Evolutionary conservation across 2,888 invertebrate species (phyloP), one percentile per base, ranked within the genome.

Genomic region (Gandaritis pyraliata): DNA sequence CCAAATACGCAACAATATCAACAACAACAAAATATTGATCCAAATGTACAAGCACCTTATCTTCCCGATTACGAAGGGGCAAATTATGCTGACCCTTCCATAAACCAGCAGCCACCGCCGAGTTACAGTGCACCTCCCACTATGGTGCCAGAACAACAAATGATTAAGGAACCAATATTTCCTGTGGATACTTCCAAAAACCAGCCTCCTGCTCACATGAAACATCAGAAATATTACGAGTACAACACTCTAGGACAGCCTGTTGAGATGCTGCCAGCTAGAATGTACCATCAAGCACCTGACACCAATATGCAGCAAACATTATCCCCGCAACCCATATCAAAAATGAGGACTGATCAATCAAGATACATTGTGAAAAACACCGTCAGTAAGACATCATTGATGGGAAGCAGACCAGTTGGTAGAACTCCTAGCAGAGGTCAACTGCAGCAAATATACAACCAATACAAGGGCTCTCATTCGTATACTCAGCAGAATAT

Each of bases 231-330:
- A 29, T 67, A 68, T 65, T 77, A 71, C 30, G 71, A 81, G 7
- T 89, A 82, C 61, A 90, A 91, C 58, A 88, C 89, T n/a, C 75
- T 91, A 38, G 91, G 90, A 2, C 90, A 90, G 65, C 88, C 88
- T 23, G 73, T 90, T 29, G 78, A 89, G 67, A 73, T 83, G 71
- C n/a, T 85, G n/a, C 81, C 87, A 15, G 80, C 81, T 1, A 73
- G 72, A 41, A 55, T 75, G 43, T 90, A 79, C 61, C 80, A 77
- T 23, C 64, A 65, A 16, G 66, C 71, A n/a, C 64, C 62, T 12
- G 76, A 76, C 56, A 77, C 81, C 13, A 64, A 58, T 41, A 66
- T 83, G 16, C 90, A 87, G 0, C 89, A 89, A 73, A 87, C 89
- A 0, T 66, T 88, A 39, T 86, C 85, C 15, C 87, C 88, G n/a